A percentile compares a stretch with the other conserved stretches of the same genome.
phyloP scores from a whole-genome alignment of 2,888 invertebrate genomes.

The Eupithecia tripunctaria region DNA sequence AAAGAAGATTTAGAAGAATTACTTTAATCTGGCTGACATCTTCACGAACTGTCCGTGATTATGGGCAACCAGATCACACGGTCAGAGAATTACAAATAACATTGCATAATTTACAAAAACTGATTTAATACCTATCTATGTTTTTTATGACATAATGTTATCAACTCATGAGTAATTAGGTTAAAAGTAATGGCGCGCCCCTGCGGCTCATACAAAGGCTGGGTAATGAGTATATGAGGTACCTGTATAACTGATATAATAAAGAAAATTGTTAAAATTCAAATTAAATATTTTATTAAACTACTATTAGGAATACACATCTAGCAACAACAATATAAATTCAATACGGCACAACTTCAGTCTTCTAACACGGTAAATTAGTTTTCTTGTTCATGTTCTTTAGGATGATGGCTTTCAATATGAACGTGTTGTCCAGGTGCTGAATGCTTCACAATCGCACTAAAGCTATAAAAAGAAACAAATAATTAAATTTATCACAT shows the following conservation, averaged over 20 bases:
- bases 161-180: not conserved
- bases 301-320: conserved; percentile 65
- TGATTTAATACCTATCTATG: no score
- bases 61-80: no score
- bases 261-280: not conserved
- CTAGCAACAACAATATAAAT: conserved; percentile 66
- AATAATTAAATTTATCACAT: not conserved
- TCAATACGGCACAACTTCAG: conserved; percentile 50
- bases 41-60: no score
- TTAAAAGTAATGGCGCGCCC: not conserved
- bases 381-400: conserved; percentile 48
- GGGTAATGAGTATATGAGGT: not conserved
- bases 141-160: not conserved
- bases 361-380: conserved; percentile 42
- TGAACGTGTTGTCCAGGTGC: conserved; percentile 75
- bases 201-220: not conserved
- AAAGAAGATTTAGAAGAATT: no score
- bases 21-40: no score
- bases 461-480: conserved; percentile 73
- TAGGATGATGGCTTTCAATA: conserved; percentile 70
- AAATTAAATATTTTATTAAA: conserved; percentile 47
- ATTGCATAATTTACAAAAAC: no score
- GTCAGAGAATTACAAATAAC: no score
- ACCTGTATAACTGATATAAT: no score
- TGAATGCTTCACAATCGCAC: conserved; percentile 84